Conservation (phyloP, 2,113 vertebrate species). For the Scomber scombrus region DNA sequence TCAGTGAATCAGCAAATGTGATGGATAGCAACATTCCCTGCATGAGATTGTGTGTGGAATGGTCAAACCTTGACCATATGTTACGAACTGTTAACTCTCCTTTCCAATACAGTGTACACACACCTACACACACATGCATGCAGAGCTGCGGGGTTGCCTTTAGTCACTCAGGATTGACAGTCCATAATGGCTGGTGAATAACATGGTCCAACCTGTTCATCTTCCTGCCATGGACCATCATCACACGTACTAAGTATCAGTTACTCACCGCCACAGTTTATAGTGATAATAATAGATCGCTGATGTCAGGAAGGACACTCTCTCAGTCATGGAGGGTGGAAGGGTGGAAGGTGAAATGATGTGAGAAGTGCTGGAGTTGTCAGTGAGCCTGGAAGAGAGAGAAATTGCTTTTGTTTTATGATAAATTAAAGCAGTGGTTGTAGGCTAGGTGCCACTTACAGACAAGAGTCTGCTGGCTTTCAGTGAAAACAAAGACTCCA, state of each 20-base stretch:
- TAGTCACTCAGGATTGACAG: slow-evolving; percentile 59
- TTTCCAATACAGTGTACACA: slow-evolving; percentile 16
- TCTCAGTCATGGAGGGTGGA: slow-evolving; percentile 8
- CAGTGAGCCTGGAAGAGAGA: slow-evolving; percentile 28
- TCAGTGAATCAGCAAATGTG: slow-evolving; percentile 61
- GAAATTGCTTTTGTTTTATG: slow-evolving; percentile 33
- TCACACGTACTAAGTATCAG: slow-evolving; percentile 47
- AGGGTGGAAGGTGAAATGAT: slow-evolving; percentile 45
- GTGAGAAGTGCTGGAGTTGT: slow-evolving; percentile 37
- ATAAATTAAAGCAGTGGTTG: slow-evolving; percentile 28
- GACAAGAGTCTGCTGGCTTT: background rate
- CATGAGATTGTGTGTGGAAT: slow-evolving; percentile 5
- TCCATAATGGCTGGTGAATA: slow-evolving; percentile 34
- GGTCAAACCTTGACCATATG: slow-evolving; percentile 35
- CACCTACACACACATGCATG: background rate
- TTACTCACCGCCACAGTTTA: slow-evolving; percentile 47
- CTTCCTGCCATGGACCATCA: slow-evolving; percentile 56
- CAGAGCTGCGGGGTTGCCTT: slow-evolving; percentile 14
- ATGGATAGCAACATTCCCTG: slow-evolving; percentile 51
- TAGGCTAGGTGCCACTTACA: background rate
- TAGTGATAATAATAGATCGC: slow-evolving; percentile 52
- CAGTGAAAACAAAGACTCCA: background rate
- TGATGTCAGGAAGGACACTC: slow-evolving; percentile 47
- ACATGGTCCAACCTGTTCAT: slow-evolving; percentile 52
- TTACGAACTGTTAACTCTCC: background rate